Base-by-base conservation (phyloP, 2,888 invertebrate genomes). In the Synanthedon formicaeformis region DNA sequence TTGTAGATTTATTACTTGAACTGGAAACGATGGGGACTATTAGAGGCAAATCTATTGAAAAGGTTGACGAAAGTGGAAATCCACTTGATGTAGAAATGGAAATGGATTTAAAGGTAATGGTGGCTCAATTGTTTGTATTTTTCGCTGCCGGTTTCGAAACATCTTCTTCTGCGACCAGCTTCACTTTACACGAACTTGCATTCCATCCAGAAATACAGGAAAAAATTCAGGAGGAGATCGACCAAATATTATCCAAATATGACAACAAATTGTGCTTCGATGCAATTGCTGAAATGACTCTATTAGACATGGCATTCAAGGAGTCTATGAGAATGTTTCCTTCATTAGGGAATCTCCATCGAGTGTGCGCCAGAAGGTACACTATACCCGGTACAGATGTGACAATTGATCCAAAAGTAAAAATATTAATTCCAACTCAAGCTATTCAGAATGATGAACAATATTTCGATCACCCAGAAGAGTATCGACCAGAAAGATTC, bases 401-500 rank as follows among this genome's bases (percentile, higher is more conserved):
- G 10, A 72, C 71, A 0, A 61, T 81, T 40, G 78, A 81, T 50
- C 71, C 74, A 1, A 79, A 73, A 2, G 79, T 81, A 4, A 73
- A 64, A 56, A 73, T 81, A 3, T 60, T 77, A 5, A 63, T 82
- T 40, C 79, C 81, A 1, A 18, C 76, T 1, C 72, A 79, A 57
- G 78, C 73, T 0, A 67, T 81, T 53, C 81, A 81, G 50, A 73
- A 62, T 14, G 81, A 82, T 51, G 67, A 70, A 50, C 62, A 75
- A 48, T 79, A 81, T 57, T 82, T 74, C 41, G 66, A 75, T 0
- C 67, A 75, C 45, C 78, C 81, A 0, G 52, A 60, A 1, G 61
- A 74, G 52, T 81, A 75, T 50, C 54, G 57, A 0, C 80, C 78
- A 0, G 73, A 73, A 8, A 65, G 81, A 54, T 81, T 81, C 54